Evolutionary conservation across 1,140 invertebrate species (phyloP), one percentile per base, ranked within the genome.

Genomic region (Ectropis grisescens): DNA sequence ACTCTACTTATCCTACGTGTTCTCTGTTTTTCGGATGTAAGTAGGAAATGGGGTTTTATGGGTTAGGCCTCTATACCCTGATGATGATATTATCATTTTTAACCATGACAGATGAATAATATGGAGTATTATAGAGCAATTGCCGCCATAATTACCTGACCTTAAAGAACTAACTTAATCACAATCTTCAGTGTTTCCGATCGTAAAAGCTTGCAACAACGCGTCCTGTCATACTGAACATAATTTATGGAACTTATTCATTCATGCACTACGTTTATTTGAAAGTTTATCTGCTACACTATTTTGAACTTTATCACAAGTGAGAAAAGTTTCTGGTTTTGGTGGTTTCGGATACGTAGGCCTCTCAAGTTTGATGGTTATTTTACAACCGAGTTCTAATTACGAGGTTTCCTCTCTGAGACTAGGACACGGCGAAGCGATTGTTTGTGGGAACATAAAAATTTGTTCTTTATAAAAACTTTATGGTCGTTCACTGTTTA

Each of bases 381-480:
- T 78, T 78, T 78, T 78, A 78, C 60, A 59, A 50, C 60, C 61
- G 46, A 53, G 57, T 60, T 62, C 58, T 78, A 74, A 78, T 78
- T 68, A 72, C 53, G 49, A 58, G 58, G 60, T 66, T 65, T 67
- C 61, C 60, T 66, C 58, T 52, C 39, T 32, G 37, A 64, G 60
- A 66, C 57, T 78, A 74, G 67, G 58, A 59, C 51, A 57, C 42
- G 41, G 28, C 37, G 47, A 43, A 44, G 44, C 49, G 55, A 68
- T 67, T 69, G 67, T 64, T 64, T 56, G 56, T 56, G 41, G 46
- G 33, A 34, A 37, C 51, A 58, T 69, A 58, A 71, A 68, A 60
- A 61, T 39, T 54, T 51, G 29, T 50, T 31, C 41, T 52, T n/a
- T 55, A 58, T 58, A 70, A 68, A 72, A 69, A 67, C 37, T 78